Percentiles rank a stretch among this genome's conserved stretches.
Evolutionary conservation across 2,888 invertebrate genomes (phyloP).

Genomic region (Incurvaria masculella): DNA sequence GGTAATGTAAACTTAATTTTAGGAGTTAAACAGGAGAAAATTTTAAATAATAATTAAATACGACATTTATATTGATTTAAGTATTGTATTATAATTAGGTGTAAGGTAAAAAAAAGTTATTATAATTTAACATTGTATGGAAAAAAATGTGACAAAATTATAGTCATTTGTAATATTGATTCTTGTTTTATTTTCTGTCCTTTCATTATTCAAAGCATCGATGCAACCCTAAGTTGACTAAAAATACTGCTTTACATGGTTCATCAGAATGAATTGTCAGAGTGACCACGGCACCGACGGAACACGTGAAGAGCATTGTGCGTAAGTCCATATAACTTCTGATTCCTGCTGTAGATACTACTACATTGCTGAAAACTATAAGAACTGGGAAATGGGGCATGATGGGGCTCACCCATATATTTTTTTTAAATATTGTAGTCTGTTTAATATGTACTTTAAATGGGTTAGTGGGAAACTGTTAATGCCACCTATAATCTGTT

Average conservation of each 20-base stretch:
- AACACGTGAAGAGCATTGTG: too few relatives aligned
- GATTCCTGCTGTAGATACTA: too few relatives aligned
- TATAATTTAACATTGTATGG: conserved; percentile 49
- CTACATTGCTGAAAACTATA: too few relatives aligned
- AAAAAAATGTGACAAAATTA: conserved; percentile 60
- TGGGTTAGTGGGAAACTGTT: too few relatives aligned
- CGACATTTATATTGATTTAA: conserved; percentile 49
- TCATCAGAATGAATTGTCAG: too few relatives aligned
- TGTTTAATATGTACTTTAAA: too few relatives aligned
- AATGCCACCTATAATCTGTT: too few relatives aligned
- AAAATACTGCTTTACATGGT: background rate
- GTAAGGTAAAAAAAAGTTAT: conserved; percentile 51
- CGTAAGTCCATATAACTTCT: too few relatives aligned
- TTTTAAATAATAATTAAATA: conserved; percentile 52
- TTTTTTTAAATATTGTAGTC: too few relatives aligned
- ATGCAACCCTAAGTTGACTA: background rate
- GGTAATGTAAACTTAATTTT: background rate
- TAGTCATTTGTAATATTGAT: conserved; percentile 59
- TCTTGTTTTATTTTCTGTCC: conserved; percentile 38
- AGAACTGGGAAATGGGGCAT: too few relatives aligned
- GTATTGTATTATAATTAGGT: conserved; percentile 56
- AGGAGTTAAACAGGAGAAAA: conserved; percentile 40
- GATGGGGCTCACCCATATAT: too few relatives aligned
- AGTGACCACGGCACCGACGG: too few relatives aligned
- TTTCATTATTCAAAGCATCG: background rate